These are phyloP conservation scores for Chondrosia reniformis DNA, from an alignment of 37 sponge, comb jelly and placozoan genomes.

Conservation along the genomic window DNA sequence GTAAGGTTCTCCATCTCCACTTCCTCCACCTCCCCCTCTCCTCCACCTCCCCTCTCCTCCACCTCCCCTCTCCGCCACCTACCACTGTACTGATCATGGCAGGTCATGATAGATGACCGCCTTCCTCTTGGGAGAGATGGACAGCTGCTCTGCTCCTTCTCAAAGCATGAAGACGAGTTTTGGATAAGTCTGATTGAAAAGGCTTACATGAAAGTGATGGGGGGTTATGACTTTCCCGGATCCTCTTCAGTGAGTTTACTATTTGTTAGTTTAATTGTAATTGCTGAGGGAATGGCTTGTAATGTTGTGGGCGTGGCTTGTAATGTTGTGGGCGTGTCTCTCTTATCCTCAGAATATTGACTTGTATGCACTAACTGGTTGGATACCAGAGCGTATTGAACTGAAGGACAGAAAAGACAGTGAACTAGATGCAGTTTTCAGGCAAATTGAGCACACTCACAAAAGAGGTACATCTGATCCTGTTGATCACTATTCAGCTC, in stretches of 20 bases:
- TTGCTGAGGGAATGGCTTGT: neutral
- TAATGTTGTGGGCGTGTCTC: neutral
- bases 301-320: neutral
- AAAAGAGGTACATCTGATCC: slow-evolving; percentile 6
- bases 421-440: neutral
- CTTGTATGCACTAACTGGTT: slow-evolving; percentile 98
- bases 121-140: slow-evolving; percentile 77
- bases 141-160: slow-evolving; percentile 90
- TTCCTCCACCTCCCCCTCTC: neutral
- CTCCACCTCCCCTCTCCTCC: too few relatives aligned
- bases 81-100: neutral
- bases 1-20: slow-evolving; percentile 35
- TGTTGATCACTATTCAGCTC: too few relatives aligned
- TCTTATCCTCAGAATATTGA: slow-evolving; percentile 84
- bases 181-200: slow-evolving; percentile 98
- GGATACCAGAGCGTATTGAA: slow-evolving; percentile 92
- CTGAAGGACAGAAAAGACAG: slow-evolving; percentile 39
- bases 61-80: too few relatives aligned
- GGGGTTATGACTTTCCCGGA: slow-evolving; percentile 99
- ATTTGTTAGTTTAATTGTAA: neutral
- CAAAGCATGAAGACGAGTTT: slow-evolving; percentile 83
- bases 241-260: slow-evolving; percentile 80
- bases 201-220: slow-evolving; percentile 99
- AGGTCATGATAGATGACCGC: slow-evolving; percentile 92
- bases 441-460: slow-evolving; percentile 30